Evolutionary conservation across 2,113 vertebrate species (phyloP), one percentile per base, ranked within the genome.

Genomic region (Crotalus horridus): DNA sequence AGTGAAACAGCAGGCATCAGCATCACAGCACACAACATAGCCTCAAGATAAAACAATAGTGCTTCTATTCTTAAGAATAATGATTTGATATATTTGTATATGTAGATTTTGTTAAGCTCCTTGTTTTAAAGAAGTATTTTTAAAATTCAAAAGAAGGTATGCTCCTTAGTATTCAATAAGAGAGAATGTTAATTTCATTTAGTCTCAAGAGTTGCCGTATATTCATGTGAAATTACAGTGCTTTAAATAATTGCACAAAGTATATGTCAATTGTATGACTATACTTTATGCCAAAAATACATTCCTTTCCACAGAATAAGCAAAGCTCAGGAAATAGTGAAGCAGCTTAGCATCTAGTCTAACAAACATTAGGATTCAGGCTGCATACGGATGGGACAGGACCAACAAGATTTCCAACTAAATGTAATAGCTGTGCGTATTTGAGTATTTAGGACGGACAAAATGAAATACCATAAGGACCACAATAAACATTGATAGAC

Each of bases 141-240:
- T 94, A 96, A 92, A 95, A 96, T 97, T 96, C 93, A 91, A 59
- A 94, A 96, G 93, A 53, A 53, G 33, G 43, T 85, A 74, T 69
- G 90, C 94, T 96, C 95, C 95, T 94, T 96, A 95, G 93, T 95
- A 94, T 0, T 0, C 92, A 94, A 89, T 91, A 95, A 90, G 97
- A 96, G 93, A 96, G 94, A 96, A 94, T 0, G 2, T 97, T 97
- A 97, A 97, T 97, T 97, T 97, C 94, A 95, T 97, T 97, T 97
- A 97, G 97, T 97, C 97, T 97, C 96, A 95, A 95, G 96, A 97
- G 97, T 97, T 98, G 97, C 96, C 96, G 95, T 97, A 95, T 96
- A 98, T 98, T 98, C 98, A 99, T 99, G 99, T 99, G 99, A 98
- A 99, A 98, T 98, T 98, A 99, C 98, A 98, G 98, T 98, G 98